Evolutionary conservation across 2,888 invertebrate species (phyloP).

Genomic region (Sinohyriopsis cumingii): DNA sequence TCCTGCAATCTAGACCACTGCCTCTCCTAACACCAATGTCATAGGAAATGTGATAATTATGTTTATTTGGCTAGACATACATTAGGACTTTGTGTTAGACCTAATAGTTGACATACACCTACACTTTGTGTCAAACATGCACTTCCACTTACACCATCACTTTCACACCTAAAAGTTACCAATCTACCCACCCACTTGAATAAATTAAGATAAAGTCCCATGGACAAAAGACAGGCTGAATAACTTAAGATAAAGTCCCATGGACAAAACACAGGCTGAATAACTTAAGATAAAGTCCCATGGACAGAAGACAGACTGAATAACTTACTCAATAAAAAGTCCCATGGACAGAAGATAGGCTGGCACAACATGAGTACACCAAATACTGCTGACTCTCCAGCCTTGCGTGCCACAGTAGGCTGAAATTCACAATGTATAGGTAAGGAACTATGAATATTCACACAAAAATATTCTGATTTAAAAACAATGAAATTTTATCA

Average conservation of each 20-base stretch:
- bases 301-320: too few species aligned
- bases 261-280: too few species aligned
- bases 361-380: constrained; percentile 48
- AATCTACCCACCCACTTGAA: neutral
- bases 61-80: too few species aligned
- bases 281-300: constrained; percentile 11
- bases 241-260: neutral
- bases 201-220: constrained; percentile 20
- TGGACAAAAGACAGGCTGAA: constrained; percentile 37
- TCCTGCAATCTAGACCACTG: too few species aligned
- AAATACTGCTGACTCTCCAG: constrained; percentile 33
- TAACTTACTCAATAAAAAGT: constrained; percentile 20
- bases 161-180: constrained; percentile 24
- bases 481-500: too few species aligned
- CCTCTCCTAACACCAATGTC: too few species aligned
- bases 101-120: too few species aligned
- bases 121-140: too few species aligned
- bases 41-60: too few species aligned
- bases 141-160: constrained; percentile 2
- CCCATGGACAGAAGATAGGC: constrained; percentile 41
- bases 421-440: constrained; percentile 5
- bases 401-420: constrained; percentile 34
- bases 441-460: too few species aligned
- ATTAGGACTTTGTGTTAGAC: too few species aligned
- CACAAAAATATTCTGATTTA: too few species aligned